Evolutionary conservation across 2,797 vertebrate genomes (phyloP).

Genomic region (Acrossocheilus fasciatus): DNA sequence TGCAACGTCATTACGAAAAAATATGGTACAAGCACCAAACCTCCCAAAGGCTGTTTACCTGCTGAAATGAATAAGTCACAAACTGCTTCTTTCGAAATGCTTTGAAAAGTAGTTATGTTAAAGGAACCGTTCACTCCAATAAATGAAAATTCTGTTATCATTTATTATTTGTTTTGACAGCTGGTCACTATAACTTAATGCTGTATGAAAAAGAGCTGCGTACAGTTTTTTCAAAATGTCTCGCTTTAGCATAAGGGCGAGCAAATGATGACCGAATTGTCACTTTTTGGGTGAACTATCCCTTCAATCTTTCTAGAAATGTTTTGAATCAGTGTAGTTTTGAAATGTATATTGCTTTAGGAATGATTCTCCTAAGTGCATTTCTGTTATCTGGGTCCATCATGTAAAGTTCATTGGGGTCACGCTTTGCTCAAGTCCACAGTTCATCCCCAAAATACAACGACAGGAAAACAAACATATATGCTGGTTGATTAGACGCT

Average conservation of each 20-base stretch:
- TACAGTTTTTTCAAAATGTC: background rate
- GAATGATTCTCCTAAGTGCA: constrained; percentile 43
- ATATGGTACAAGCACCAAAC: constrained; percentile 26
- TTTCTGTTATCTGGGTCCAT: constrained; percentile 19
- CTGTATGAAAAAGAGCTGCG: background rate
- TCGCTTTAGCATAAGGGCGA: background rate
- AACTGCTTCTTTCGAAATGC: constrained; percentile 62
- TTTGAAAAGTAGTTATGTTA: constrained; percentile 37
- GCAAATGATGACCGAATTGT: background rate
- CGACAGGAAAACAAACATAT: background rate
- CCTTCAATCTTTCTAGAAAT: background rate
- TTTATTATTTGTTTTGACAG: background rate
- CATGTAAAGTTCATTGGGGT: background rate
- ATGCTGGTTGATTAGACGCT: background rate
- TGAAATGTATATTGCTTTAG: constrained; percentile 26
- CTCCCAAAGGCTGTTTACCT: background rate
- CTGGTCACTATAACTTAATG: background rate
- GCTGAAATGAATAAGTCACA: constrained; percentile 57
- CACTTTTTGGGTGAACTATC: constrained; percentile 4
- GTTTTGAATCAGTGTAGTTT: background rate
- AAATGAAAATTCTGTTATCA: background rate
- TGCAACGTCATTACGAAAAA: background rate
- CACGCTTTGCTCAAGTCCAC: constrained; percentile 1
- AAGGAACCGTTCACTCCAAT: constrained; percentile 20
- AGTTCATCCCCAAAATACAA: background rate